Evolutionary conservation across 2,797 vertebrate genomes (phyloP).

Genomic region (Numenius phaeopus): DNA sequence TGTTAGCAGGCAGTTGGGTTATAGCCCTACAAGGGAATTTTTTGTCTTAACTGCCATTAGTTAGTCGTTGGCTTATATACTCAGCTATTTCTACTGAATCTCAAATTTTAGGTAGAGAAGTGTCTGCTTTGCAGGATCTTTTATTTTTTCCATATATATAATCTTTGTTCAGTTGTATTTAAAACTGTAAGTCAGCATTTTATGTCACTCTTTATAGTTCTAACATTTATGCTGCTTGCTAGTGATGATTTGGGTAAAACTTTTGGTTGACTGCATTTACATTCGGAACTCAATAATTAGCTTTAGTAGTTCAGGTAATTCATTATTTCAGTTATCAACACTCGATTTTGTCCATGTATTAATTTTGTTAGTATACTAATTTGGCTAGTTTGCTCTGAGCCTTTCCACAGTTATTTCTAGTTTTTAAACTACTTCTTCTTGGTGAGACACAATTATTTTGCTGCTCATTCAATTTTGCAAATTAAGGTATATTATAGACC

Average conservation of each 20-base stretch:
- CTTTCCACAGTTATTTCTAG: background rate
- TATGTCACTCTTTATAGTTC: background rate
- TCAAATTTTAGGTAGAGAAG: background rate
- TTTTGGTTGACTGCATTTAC: background rate
- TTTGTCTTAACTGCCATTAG: background rate
- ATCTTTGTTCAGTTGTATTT: background rate
- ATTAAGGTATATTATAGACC: background rate
- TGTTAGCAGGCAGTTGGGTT: background rate
- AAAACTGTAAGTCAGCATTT: background rate
- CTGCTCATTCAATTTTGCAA: background rate
- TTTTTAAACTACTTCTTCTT: background rate
- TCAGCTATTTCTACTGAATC: background rate
- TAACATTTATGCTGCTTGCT: background rate
- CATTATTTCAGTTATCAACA: background rate
- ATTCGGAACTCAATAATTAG: background rate
- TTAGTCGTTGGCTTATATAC: background rate
- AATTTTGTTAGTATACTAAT: background rate
- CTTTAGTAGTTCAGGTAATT: background rate
- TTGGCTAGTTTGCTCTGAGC: background rate
- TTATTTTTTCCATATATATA: background rate
- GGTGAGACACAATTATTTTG: background rate
- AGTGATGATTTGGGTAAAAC: background rate
- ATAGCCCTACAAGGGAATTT: background rate
- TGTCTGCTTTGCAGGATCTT: background rate
- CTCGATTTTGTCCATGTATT: background rate